Conservation (phyloP, 2,797 vertebrate genomes). For the Mormyrus proboscirostris region DNA sequence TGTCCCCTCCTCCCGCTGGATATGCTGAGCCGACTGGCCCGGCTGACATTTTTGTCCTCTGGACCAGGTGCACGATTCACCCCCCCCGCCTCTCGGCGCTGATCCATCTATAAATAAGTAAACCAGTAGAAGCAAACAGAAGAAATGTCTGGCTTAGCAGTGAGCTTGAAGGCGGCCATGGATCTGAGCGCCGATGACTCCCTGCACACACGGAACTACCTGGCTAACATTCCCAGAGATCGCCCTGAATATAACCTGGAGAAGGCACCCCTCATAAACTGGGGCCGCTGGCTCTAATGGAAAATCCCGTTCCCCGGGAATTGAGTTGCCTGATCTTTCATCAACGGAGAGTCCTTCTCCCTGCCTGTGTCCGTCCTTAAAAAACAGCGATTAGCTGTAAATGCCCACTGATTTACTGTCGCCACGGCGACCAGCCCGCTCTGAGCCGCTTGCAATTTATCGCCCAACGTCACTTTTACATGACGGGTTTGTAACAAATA, state of each 20-base stretch:
- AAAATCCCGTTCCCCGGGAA: constrained; percentile 43
- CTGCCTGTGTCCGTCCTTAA: constrained; percentile 59
- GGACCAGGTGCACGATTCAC: background rate
- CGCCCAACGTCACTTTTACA: constrained; percentile 95
- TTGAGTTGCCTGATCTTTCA: constrained; percentile 65
- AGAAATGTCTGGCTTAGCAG: constrained; percentile 20
- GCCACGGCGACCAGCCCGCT: constrained; percentile 73
- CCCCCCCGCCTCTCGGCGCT: background rate
- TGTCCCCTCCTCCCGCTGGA: background rate
- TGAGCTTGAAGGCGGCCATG: background rate
- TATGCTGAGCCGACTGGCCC: background rate
- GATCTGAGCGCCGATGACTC: constrained; percentile 18
- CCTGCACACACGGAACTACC: constrained; percentile 23
- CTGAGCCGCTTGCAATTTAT: constrained; percentile 84
- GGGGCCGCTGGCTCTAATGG: constrained; percentile 17
- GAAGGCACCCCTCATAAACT: constrained; percentile 13
- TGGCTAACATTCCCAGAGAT: constrained; percentile 12
- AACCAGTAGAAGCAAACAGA: constrained; percentile 5
- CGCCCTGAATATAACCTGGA: background rate
- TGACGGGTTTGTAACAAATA: constrained; percentile 99
- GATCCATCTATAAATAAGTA: constrained; percentile 25
- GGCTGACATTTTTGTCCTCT: constrained; percentile 17
- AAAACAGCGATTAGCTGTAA: constrained; percentile 83
- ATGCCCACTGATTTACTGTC: constrained; percentile 88
- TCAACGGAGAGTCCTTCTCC: constrained; percentile 69